Percentiles rank a stretch among this genome's conserved stretches.
These are phyloP conservation scores for Liparis tanakae DNA, from an alignment of 2,797 vertebrate genomes.

Conservation along the genomic window DNA sequence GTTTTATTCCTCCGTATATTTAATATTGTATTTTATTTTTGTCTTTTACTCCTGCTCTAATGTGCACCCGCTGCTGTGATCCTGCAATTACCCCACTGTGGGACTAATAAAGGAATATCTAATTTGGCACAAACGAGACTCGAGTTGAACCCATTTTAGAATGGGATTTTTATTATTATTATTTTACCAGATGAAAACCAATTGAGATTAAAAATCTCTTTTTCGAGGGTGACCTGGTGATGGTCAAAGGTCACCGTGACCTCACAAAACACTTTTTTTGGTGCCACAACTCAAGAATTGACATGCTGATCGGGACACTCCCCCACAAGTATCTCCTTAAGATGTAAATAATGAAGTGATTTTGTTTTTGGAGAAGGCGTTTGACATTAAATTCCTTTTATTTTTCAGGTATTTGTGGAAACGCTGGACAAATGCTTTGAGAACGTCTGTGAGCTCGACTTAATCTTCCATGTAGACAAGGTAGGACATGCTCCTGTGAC, in stretches of 20 bases:
- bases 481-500: constrained; percentile 69
- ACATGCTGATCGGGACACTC: not conserved
- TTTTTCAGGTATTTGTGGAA: constrained; percentile 95
- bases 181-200: no score
- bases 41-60: no score
- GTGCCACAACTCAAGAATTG: not conserved
- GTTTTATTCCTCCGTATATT: no score
- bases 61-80: no score
- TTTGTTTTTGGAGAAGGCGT: not conserved
- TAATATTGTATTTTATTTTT: no score
- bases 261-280: no score
- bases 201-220: no score
- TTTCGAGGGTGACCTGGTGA: no score
- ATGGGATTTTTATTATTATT: not conserved
- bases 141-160: not conserved
- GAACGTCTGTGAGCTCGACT: constrained; percentile 98
- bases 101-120: no score
- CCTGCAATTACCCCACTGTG: no score
- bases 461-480: constrained; percentile 99
- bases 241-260: no score
- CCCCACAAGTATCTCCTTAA: not conserved
- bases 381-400: not conserved
- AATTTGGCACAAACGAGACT: not conserved
- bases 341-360: not conserved
- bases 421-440: constrained; percentile 99